Evolutionary conservation across 2,113 vertebrate genomes (phyloP).

Genomic region (Rhineura floridana): DNA sequence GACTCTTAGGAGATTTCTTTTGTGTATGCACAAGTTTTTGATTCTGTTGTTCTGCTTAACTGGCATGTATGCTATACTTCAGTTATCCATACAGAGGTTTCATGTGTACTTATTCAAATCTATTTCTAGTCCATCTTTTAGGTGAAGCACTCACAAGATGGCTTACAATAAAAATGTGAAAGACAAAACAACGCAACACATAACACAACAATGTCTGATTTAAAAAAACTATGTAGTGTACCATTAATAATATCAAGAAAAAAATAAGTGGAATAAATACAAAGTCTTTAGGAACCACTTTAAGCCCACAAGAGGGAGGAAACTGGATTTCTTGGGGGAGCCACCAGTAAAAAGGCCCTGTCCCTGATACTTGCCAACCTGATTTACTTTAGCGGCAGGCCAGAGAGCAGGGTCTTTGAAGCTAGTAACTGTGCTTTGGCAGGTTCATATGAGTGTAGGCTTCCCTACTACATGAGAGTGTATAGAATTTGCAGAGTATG

Average conservation of each 20-base stretch:
- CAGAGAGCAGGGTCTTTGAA: not conserved
- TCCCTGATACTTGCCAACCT: not conserved
- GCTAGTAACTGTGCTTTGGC: not conserved
- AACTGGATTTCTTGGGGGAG: not conserved
- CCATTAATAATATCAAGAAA: not conserved
- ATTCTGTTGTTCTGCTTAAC: not conserved
- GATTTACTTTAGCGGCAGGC: not conserved
- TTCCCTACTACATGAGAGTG: not conserved
- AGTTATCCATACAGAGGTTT: not conserved
- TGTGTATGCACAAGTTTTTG: not conserved
- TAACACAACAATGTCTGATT: no score
- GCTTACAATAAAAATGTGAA: not conserved
- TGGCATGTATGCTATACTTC: not conserved
- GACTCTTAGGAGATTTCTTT: not conserved
- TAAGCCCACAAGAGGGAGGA: not conserved
- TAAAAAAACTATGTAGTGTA: not conserved
- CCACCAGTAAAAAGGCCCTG: not conserved
- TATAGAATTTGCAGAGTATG: not conserved
- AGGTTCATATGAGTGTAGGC: not conserved
- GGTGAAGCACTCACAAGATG: not conserved
- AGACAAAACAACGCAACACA: no score
- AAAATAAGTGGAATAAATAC: not conserved
- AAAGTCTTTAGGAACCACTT: not conserved
- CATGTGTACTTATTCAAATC: not conserved
- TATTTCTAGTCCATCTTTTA: not conserved